Conservation (phyloP, 2,888 invertebrate species). For the Troglohyphantes excavatus region DNA sequence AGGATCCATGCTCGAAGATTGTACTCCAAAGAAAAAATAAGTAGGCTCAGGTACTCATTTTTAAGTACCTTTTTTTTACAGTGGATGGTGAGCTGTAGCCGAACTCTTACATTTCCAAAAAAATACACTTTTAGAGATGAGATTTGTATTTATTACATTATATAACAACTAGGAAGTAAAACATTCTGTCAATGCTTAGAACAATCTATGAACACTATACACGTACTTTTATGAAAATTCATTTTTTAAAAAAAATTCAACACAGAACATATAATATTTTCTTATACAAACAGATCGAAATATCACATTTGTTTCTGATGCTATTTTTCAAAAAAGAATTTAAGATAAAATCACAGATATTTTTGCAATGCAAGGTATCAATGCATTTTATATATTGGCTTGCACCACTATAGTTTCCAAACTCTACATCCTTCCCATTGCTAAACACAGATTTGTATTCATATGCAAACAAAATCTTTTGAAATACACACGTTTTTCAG, state of each 20-base stretch:
- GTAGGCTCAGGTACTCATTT: too few relatives aligned
- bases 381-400: slow-evolving; percentile 63
- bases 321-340: slow-evolving; percentile 75
- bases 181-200: slow-evolving; percentile 75
- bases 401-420: slow-evolving; percentile 62
- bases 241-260: slow-evolving; percentile 77
- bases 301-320: slow-evolving; percentile 78
- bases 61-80: too few relatives aligned
- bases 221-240: slow-evolving; percentile 78
- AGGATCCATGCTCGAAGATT: too few relatives aligned
- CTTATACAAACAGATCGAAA: slow-evolving; percentile 78
- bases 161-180: slow-evolving; percentile 77
- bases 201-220: slow-evolving; percentile 79
- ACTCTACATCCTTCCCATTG: slow-evolving; percentile 77
- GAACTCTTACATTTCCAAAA: too few relatives aligned
- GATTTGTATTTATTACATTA: slow-evolving; percentile 78
- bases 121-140: slow-evolving; percentile 56
- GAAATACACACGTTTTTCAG: background rate
- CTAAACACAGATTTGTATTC: slow-evolving; percentile 35
- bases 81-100: too few relatives aligned
- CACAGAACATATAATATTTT: slow-evolving; percentile 78
- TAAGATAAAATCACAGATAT: slow-evolving; percentile 78
- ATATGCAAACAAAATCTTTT: background rate
- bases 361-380: slow-evolving; percentile 74
- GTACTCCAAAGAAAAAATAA: too few relatives aligned